Percentiles rank a stretch among this genome's conserved stretches.
Evolutionary conservation across 2,888 invertebrate species (phyloP).

Genomic region (Agonopterix subpropinquella): DNA sequence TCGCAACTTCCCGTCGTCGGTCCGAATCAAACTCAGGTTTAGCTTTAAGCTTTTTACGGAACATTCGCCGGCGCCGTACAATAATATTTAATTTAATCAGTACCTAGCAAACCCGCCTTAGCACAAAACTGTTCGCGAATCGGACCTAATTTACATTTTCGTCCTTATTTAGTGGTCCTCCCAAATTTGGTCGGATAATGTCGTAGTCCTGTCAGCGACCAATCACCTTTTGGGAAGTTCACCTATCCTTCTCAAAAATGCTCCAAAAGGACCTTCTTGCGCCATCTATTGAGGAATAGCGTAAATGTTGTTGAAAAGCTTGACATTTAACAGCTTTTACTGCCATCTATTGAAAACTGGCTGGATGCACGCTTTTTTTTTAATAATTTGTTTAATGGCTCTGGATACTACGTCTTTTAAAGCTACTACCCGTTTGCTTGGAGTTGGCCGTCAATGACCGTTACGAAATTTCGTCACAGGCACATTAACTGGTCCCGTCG

Average conservation of each 20-base stretch:
- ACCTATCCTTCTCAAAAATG: constrained; percentile 2
- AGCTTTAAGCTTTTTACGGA: constrained; percentile 13
- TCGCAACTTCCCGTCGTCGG: constrained; percentile 5
- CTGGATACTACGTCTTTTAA: too few species aligned
- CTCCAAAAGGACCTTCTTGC: constrained; percentile 2
- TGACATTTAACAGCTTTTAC: background rate
- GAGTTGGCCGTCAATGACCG: too few species aligned
- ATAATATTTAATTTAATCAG: too few species aligned
- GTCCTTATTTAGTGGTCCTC: constrained; percentile 40
- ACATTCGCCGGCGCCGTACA: constrained; percentile 9
- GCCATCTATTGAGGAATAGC: constrained; percentile 11
- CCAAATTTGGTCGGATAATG: constrained; percentile 47
- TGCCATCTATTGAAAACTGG: constrained; percentile 1
- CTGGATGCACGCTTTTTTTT: too few species aligned
- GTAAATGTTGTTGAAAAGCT: background rate
- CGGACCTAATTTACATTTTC: constrained; percentile 41
- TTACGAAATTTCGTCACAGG: too few species aligned
- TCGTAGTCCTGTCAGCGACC: constrained; percentile 29
- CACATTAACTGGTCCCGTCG: too few species aligned
- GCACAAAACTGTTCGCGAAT: constrained; percentile 15
- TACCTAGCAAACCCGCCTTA: background rate
- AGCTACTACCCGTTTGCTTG: too few species aligned
- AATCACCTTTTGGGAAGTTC: constrained; percentile 31
- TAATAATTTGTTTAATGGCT: too few species aligned
- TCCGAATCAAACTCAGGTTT: constrained; percentile 17